Evolutionary conservation across 1,140 invertebrate genomes (phyloP).

Genomic region (Camponotus pennsylvanicus): DNA sequence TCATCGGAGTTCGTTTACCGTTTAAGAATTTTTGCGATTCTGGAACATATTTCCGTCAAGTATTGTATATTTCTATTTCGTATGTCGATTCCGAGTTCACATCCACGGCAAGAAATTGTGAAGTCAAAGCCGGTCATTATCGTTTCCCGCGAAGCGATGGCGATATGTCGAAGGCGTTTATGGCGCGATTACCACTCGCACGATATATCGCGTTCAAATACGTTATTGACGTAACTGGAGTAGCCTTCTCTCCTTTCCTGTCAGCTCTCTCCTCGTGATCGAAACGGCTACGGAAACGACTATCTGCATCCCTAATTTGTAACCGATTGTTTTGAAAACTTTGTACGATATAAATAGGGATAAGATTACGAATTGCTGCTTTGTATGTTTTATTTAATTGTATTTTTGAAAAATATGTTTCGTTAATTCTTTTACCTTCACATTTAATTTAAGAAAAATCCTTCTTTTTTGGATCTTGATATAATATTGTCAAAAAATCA

Average conservation of each 20-base stretch:
- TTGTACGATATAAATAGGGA: neutral
- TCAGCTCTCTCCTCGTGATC: constrained; percentile 47
- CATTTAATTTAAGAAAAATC: too few species aligned
- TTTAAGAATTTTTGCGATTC: too few species aligned
- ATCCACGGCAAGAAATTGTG: neutral
- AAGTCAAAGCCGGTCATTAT: constrained; percentile 47
- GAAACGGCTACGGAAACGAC: constrained; percentile 15
- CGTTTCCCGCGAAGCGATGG: constrained; percentile 40
- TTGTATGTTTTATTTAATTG: neutral
- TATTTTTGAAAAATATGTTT: too few species aligned
- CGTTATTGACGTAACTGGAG: constrained; percentile 55
- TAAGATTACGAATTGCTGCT: neutral
- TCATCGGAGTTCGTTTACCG: neutral
- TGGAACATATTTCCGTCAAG: neutral
- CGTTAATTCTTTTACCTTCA: too few species aligned
- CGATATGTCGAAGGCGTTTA: constrained; percentile 42
- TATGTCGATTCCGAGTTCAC: neutral
- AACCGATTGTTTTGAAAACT: neutral
- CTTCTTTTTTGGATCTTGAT: too few species aligned
- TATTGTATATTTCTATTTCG: neutral
- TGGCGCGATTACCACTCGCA: constrained; percentile 39
- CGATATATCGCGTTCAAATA: constrained; percentile 52
- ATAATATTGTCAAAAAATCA: too few species aligned
- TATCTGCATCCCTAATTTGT: constrained; percentile 3
- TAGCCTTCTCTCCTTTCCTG: constrained; percentile 51